Base-by-base conservation (phyloP, 2,797 vertebrate species). In the Clarias platycephalus region DNA sequence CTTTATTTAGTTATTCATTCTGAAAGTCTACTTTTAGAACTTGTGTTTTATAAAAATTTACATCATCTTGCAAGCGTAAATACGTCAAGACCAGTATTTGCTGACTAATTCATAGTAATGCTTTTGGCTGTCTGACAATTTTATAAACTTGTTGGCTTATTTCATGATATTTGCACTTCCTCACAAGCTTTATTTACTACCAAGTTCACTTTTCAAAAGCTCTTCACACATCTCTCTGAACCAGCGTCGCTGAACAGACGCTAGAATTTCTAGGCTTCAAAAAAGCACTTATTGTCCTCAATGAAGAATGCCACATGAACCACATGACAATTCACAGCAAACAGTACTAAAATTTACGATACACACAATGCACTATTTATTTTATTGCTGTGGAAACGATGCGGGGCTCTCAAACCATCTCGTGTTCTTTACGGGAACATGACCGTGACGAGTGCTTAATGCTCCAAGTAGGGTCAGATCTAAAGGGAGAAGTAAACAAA, bases 141-240 rank as follows among this genome's bases (percentile, higher is more conserved):
- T 58, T 44, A 8, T 44, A 9, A 44, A 16, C 24, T 15, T n/a
- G n/a, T 57, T 20, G 18, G 53, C 16, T 31, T 28, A 49, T 72
- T 72, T 12, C 13, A 10, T 7, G 15, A 13, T 6, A 22, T 34
- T 9, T 16, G 6, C 15, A 31, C 28, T 31, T 22, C 0, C 31
- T 49, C 44, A 44, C 22, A 74, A 31, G 16, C 8, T 31, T 53
- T 57, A 31, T 57, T 75, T 1, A 20, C 18, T 20, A 55, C 13
- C 16, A 55, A 28, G 49, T 53, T 74, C 44, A 55, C 15, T 75
- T 55, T 75, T 55, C 15, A 55, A 75, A 34, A 60, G 24, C 74
- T 76, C 74, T 76, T 58, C 74, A 76, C 74, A 76, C 49, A 31
- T 55, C 18, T 31, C 24, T 26, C 74, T 58, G 28, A 74, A 24